Evolutionary conservation across 2,797 vertebrate species (phyloP).

Genomic region (Myripristis jacobus): DNA sequence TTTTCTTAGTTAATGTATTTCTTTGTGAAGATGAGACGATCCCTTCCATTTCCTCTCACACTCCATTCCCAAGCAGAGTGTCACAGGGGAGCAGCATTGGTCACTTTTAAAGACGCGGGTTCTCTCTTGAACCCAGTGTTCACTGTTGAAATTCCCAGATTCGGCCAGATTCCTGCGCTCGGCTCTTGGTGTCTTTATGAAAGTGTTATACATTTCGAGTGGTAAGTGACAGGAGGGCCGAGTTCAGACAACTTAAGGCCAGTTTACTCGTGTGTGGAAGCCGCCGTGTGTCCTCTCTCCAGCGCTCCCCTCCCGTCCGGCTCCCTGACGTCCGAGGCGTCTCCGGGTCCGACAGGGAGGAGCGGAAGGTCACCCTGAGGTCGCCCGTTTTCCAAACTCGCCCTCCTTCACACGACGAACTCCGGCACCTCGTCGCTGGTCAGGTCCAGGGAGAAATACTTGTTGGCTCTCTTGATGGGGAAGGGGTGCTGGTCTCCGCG

Average conservation of each 20-base stretch:
- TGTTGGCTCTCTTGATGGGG: constrained; percentile 96
- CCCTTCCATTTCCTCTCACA: constrained; percentile 70
- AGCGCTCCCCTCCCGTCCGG: constrained; percentile 21
- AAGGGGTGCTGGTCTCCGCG: constrained; percentile 87
- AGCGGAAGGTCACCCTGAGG: constrained; percentile 23
- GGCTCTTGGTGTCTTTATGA: constrained; percentile 18
- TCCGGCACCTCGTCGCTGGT: constrained; percentile 94
- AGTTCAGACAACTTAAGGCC: constrained; percentile 19
- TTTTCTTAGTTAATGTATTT: background rate
- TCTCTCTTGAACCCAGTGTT: constrained; percentile 41
- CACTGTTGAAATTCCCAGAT: constrained; percentile 27
- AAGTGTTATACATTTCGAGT: constrained; percentile 8
- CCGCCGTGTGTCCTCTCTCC: constrained; percentile 22
- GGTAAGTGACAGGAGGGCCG: constrained; percentile 17
- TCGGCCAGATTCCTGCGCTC: constrained; percentile 33
- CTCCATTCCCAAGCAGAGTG: constrained; percentile 30
- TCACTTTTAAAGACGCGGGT: constrained; percentile 39
- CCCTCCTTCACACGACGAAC: constrained; percentile 91
- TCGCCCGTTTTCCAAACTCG: background rate
- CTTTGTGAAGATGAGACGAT: constrained; percentile 16
- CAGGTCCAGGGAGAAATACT: constrained; percentile 97
- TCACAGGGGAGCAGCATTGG: constrained; percentile 49
- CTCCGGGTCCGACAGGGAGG: constrained; percentile 31
- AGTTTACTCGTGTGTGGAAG: constrained; percentile 35
- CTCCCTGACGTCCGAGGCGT: constrained; percentile 63